Conservation (phyloP, 2,797 vertebrate species). For the Carcharodon carcharias region DNA sequence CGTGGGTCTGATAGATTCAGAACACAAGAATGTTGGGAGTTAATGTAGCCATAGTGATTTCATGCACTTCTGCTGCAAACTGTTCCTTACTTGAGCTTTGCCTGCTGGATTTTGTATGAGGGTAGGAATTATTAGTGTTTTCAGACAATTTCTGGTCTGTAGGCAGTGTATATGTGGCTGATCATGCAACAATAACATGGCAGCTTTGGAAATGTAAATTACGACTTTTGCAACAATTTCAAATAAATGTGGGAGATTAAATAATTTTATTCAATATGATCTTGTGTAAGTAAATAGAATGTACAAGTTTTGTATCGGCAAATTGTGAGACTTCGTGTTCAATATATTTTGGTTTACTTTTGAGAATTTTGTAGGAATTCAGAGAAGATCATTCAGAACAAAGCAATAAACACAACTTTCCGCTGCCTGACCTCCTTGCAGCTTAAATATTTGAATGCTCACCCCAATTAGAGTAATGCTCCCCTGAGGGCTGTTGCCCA, state of each 20-base stretch:
- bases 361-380: background rate
- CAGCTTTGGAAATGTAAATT: conserved; percentile 7
- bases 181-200: background rate
- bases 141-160: background rate
- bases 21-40: background rate
- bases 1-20: background rate
- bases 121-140: background rate
- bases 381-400: background rate
- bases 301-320: background rate
- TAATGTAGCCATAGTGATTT: background rate
- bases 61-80: background rate
- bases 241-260: conserved; percentile 34
- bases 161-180: background rate
- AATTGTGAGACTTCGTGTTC: background rate
- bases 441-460: background rate
- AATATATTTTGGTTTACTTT: background rate
- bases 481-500: background rate
- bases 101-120: background rate
- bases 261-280: background rate
- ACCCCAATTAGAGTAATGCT: background rate
- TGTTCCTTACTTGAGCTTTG: background rate
- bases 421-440: background rate
- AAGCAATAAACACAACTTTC: background rate
- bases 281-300: background rate
- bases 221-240: conserved; percentile 21